Evolutionary conservation across 2,797 vertebrate species (phyloP).

Genomic region (Hyperoplus immaculatus): DNA sequence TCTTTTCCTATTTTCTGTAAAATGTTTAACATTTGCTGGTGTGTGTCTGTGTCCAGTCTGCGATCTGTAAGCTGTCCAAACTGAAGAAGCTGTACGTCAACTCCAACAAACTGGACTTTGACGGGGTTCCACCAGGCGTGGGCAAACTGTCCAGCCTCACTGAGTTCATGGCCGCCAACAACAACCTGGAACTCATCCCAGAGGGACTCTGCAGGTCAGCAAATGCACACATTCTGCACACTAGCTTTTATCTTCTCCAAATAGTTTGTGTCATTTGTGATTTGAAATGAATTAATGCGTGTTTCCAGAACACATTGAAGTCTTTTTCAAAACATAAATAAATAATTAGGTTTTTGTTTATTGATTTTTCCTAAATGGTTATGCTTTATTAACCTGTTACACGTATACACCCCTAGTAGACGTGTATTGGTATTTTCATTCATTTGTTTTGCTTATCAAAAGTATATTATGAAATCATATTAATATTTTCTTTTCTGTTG

Average conservation of each 20-base stretch:
- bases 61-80: conserved; percentile 95
- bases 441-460: no score
- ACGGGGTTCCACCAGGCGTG: conserved; percentile 95
- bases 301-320: no score
- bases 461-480: background rate
- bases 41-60: conserved; percentile 84
- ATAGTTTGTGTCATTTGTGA: no score
- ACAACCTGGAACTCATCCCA: conserved; percentile 97
- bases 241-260: no score
- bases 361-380: no score
- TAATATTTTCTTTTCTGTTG: conserved; percentile 40
- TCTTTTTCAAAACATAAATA: no score
- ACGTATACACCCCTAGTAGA: background rate
- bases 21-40: background rate
- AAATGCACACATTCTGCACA: background rate
- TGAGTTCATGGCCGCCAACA: conserved; percentile 98
- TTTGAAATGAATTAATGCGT: no score
- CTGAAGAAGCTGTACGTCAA: conserved; percentile 97
- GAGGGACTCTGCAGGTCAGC: conserved; percentile 96
- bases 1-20: background rate
- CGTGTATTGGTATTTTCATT: background rate
- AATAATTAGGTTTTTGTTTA: no score
- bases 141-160: conserved; percentile 93
- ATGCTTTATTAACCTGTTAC: no score
- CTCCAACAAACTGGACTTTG: conserved; percentile 98